Evolutionary conservation across 92 coral and sea anemone species (phyloP).

Genomic region (Chrysogorgia sp.): DNA sequence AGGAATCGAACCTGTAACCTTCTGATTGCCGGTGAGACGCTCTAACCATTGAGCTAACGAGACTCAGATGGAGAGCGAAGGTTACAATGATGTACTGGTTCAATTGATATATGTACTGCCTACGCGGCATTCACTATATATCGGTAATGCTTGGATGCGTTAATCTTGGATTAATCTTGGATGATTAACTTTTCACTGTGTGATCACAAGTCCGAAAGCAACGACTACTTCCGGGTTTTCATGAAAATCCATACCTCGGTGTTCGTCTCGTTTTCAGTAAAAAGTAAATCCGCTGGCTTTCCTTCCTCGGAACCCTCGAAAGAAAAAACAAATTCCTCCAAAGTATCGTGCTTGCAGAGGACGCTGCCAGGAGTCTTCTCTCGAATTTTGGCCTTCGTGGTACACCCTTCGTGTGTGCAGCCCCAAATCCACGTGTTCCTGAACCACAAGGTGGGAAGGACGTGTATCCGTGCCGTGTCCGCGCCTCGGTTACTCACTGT

Average conservation of each 20-base stretch:
- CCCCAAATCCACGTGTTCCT: constrained; percentile 99
- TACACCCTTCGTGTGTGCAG: constrained; percentile 96
- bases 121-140: too few species aligned
- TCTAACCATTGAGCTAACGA: too few species aligned
- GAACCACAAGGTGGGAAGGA: constrained; percentile 94
- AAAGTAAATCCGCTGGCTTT: constrained; percentile 70
- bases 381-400: constrained; percentile 75
- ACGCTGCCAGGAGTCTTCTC: constrained; percentile 67
- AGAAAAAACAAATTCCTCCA: constrained; percentile 73
- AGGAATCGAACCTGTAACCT: too few species aligned
- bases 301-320: constrained; percentile 83
- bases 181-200: too few species aligned
- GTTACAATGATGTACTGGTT: too few species aligned
- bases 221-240: background rate
- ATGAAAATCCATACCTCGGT: constrained; percentile 55
- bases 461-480: constrained; percentile 77
- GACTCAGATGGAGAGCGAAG: too few species aligned
- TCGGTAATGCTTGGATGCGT: too few species aligned
- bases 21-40: too few species aligned
- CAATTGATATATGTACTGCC: too few species aligned
- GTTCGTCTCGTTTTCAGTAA: constrained; percentile 96
- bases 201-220: too few species aligned
- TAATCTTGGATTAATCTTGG: too few species aligned
- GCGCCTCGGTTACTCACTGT: constrained; percentile 93
- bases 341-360: constrained; percentile 82